Percentiles rank a stretch among this genome's conserved stretches.
Conservation (phyloP, 2,888 invertebrate genomes). For the Pelosia muscerda region DNA sequence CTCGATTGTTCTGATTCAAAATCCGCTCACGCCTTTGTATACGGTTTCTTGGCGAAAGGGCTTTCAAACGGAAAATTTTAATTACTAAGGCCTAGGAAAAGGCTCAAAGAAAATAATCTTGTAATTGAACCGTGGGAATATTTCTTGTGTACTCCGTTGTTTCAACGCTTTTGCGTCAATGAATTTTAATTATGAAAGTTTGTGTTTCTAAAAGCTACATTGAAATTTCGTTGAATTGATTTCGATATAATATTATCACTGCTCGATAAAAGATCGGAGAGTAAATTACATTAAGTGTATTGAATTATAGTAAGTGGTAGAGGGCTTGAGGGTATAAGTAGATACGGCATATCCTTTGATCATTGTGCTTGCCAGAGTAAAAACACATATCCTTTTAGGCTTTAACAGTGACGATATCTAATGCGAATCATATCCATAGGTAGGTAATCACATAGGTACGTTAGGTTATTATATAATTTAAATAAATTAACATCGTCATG, state of each 20-base stretch:
- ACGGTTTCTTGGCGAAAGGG: slow-evolving; percentile 27
- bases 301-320: not conserved
- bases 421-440: not conserved
- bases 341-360: slow-evolving; percentile 4
- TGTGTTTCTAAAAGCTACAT: slow-evolving; percentile 2
- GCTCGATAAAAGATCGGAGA: not conserved
- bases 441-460: no score
- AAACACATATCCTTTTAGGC: not conserved
- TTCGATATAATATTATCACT: not conserved
- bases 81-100: slow-evolving; percentile 37
- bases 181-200: slow-evolving; percentile 16
- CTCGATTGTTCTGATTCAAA: slow-evolving; percentile 1
- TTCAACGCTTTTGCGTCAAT: slow-evolving; percentile 9
- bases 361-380: not conserved
- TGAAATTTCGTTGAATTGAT: not conserved
- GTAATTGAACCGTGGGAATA: slow-evolving; percentile 34
- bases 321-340: not conserved
- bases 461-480: no score
- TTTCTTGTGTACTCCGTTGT: slow-evolving; percentile 15
- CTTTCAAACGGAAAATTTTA: slow-evolving; percentile 38
- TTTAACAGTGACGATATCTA: not conserved
- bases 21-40: slow-evolving; percentile 27
- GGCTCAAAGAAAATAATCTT: slow-evolving; percentile 38
- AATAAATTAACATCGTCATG: no score
- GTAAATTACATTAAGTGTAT: not conserved